Percentiles rank a stretch among this genome's conserved stretches.
Conservation (phyloP, 2,113 vertebrate species). For the Megaceryle maxima region DNA sequence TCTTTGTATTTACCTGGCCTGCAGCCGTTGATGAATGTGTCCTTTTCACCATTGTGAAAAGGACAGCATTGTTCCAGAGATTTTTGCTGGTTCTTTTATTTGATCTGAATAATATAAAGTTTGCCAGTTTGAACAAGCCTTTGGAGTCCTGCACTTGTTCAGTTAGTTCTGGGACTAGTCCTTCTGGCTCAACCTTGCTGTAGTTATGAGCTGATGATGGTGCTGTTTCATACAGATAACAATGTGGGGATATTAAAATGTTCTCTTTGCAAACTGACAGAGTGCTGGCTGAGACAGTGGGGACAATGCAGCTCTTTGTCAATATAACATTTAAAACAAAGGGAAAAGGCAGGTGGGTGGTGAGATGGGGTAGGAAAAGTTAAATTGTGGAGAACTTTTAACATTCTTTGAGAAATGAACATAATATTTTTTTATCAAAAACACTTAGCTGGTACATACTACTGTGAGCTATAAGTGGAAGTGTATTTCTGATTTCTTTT, state of each 20-base stretch:
- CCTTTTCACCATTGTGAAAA: neutral
- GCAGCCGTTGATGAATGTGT: neutral
- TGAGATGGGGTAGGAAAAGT: neutral
- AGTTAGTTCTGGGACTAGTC: neutral
- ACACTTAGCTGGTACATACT: neutral
- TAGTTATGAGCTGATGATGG: neutral
- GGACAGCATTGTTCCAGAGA: neutral
- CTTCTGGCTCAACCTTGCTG: neutral
- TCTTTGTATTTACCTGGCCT: neutral
- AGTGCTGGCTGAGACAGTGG: neutral
- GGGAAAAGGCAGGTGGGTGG: neutral
- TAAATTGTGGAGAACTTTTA: neutral
- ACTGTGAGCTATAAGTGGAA: neutral
- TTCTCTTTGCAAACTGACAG: neutral
- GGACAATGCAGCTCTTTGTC: neutral
- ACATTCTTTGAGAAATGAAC: neutral
- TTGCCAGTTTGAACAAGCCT: neutral
- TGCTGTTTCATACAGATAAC: neutral
- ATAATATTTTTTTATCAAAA: neutral
- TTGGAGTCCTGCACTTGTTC: neutral
- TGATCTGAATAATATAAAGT: neutral
- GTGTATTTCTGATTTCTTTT: neutral
- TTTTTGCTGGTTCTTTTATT: neutral
- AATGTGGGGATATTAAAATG: neutral
- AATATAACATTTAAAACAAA: neutral